These are phyloP conservation scores for Phaethornis superciliosus DNA, from an alignment of 2,113 vertebrate genomes.

Conservation along the genomic window DNA sequence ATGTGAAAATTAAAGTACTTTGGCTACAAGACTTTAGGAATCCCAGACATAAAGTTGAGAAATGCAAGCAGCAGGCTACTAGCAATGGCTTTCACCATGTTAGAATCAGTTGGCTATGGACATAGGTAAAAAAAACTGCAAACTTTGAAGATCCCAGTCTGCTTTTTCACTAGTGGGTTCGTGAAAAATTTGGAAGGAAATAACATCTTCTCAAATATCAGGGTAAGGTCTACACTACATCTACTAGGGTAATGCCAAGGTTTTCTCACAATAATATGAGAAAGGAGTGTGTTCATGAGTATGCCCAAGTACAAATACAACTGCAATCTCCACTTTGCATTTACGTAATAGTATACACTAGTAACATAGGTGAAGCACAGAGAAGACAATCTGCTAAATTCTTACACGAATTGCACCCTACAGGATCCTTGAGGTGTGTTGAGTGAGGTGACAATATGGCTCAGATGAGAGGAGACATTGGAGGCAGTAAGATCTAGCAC, in stretches of 20 bases:
- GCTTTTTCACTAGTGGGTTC: not conserved
- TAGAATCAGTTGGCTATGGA: not conserved
- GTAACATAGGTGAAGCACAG: not conserved
- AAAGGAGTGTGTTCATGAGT: not conserved
- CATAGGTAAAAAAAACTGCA: not conserved
- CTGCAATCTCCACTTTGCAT: not conserved
- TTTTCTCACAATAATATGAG: not conserved
- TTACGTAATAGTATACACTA: not conserved
- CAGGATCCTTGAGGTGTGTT: not conserved
- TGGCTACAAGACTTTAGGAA: not conserved
- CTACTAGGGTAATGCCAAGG: not conserved
- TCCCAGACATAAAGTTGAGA: not conserved
- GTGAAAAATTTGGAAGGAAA: not conserved
- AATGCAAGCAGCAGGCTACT: not conserved
- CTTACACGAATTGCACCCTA: not conserved
- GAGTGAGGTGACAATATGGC: not conserved
- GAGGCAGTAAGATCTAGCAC: not conserved
- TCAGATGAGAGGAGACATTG: not conserved
- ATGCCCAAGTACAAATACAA: not conserved
- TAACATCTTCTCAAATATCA: not conserved
- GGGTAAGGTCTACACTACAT: not conserved
- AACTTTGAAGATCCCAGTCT: not conserved
- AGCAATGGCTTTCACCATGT: not conserved
- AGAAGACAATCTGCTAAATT: not conserved
- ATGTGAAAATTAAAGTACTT: not conserved